Evolutionary conservation across 37 sponge, comb jelly and placozoan species (phyloP).

Genomic region (Hormiphora californensis): DNA sequence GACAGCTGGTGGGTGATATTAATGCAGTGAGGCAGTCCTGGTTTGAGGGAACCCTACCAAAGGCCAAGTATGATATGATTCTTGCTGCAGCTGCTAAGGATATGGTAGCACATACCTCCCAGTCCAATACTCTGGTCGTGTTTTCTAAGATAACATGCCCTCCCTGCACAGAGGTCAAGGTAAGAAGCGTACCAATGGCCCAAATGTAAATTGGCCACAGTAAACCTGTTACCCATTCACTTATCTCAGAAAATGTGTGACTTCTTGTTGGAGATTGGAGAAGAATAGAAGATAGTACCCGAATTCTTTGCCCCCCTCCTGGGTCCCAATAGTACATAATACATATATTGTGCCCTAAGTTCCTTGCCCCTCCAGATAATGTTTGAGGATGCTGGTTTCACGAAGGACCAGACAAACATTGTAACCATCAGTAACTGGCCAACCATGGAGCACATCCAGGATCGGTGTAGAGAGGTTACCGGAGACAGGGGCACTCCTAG

Average conservation of each 20-base stretch:
- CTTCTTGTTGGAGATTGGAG: too few species aligned
- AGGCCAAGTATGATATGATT: background rate
- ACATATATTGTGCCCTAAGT: too few species aligned
- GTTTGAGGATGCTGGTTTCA: background rate
- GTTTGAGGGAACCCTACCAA: conserved; percentile 2
- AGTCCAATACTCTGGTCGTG: background rate
- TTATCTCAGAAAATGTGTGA: too few species aligned
- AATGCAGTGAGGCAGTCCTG: background rate
- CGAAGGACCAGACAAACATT: conserved; percentile 7
- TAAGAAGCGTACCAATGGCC: too few species aligned
- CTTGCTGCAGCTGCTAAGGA: background rate
- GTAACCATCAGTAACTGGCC: background rate
- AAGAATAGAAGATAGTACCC: too few species aligned
- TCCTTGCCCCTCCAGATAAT: too few species aligned
- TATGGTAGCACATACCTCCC: background rate
- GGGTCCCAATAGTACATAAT: too few species aligned
- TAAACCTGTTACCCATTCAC: too few species aligned
- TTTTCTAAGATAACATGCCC: background rate
- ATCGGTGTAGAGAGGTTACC: background rate
- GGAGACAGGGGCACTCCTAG: conserved; percentile 6
- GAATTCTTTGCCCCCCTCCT: too few species aligned
- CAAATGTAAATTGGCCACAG: too few species aligned
- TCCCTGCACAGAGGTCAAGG: conserved; percentile 12
- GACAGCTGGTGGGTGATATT: background rate
- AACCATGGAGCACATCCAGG: conserved; percentile 3